Base-by-base conservation (phyloP, 2,888 invertebrate species). In the Epicampocera succincta region DNA sequence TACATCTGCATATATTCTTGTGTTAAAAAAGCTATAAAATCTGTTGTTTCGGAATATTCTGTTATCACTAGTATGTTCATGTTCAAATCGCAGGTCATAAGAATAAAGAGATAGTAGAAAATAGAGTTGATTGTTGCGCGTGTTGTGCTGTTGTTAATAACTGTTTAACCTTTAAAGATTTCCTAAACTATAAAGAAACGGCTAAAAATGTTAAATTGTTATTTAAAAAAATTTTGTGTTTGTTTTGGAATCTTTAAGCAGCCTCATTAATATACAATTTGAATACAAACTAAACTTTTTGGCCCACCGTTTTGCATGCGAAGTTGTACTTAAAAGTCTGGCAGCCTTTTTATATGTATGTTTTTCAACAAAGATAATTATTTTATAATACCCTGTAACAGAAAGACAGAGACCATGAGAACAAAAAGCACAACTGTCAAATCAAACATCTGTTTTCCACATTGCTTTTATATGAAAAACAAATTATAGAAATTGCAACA, bases 391-490 rank as follows among this genome's bases (percentile, higher is more conserved):
- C 15, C 77, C 8, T 71, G 48, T 29, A n/a, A 8, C 13, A 2
- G 6, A 17, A 1, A 50, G 17, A 1, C 19, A 13, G 33, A 19
- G 58, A 66, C 69, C n/a, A 46, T 25, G 25, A 13, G 4, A 38
- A 38, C 17, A 72, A 72, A 66, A 42, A n/a, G n/a, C 12, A 71
- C 56, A 72, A 40, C 2, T 71, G 58, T 25, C 38, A 60, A 60
- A 58, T 33, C 12, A n/a, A 46, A 6, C 80, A 81, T 76, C 80
- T 81, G 80, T 50, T 76, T 33, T 48, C 54, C 81, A 81, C 81
- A 81, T 77, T 81, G 68, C 58, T 73, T 68, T 72, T 76, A 42
- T 9, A 61, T 72, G 21, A 52, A 65, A 71, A 72, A 66, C 60
- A 80, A 80, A 72, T 71, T 66, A 58, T 33, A 50, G 50, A 71